Conservation (phyloP, 1,140 invertebrate species). For the Tribolium castaneum region DNA sequence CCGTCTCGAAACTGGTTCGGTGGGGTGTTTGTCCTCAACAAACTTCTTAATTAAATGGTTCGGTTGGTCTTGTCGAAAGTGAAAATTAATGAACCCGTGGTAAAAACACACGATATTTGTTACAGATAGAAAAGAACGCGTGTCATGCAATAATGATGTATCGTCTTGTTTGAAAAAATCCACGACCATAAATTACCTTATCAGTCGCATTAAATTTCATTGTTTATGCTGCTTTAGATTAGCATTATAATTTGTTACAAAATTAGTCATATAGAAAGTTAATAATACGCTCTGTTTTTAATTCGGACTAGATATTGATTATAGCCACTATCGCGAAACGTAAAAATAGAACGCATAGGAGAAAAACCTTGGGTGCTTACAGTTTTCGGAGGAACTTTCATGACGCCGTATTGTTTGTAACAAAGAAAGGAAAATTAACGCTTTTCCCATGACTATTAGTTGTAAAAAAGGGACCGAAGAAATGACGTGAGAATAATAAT, state of each 20-base stretch:
- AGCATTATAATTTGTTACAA: background rate
- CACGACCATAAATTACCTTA: background rate
- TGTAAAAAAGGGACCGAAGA: background rate
- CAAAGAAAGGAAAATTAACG: background rate
- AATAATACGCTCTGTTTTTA: background rate
- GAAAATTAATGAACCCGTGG: background rate
- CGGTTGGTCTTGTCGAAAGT: conserved; percentile 10
- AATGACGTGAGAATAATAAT: background rate
- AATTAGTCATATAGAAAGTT: background rate
- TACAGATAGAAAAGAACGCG: background rate
- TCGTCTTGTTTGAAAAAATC: background rate
- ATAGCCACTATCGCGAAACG: background rate
- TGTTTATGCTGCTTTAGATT: background rate
- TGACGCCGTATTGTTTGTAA: background rate
- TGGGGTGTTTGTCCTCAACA: conserved; percentile 18
- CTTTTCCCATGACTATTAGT: background rate
- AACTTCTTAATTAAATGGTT: conserved; percentile 21
- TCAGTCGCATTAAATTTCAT: background rate
- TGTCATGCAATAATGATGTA: background rate
- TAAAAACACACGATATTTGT: background rate
- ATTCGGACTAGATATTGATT: background rate
- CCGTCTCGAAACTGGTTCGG: conserved; percentile 15
- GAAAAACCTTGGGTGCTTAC: background rate
- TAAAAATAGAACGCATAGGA: background rate
- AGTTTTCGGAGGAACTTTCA: background rate